These are phyloP conservation scores for Lycocerus yunnanus DNA, from an alignment of 2,888 invertebrate genomes.

Conservation along the genomic window DNA sequence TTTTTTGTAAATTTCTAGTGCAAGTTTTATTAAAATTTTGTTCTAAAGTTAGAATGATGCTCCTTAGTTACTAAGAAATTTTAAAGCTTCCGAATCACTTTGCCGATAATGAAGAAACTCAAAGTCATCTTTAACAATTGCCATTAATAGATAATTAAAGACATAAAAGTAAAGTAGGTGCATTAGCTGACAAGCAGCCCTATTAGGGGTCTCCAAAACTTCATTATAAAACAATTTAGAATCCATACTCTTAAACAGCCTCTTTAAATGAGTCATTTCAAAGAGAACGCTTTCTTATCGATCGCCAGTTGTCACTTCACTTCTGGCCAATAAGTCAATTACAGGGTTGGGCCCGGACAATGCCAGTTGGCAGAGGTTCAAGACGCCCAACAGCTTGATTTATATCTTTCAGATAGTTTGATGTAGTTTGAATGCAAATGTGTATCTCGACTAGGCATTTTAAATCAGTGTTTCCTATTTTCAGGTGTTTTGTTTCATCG, in stretches of 20 bases:
- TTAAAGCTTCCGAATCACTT: not conserved
- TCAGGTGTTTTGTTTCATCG: slow-evolving; percentile 87
- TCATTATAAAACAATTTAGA: slow-evolving; percentile 44
- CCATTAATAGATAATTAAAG: slow-evolving; percentile 28
- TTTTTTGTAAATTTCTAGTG: not conserved
- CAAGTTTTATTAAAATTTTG: not conserved
- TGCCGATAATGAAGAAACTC: slow-evolving; percentile 10
- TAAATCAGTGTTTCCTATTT: slow-evolving; percentile 48
- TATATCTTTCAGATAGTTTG: slow-evolving; percentile 51
- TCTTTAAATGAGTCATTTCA: slow-evolving; percentile 44
- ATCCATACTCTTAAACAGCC: slow-evolving; percentile 31
- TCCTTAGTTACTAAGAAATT: not conserved
- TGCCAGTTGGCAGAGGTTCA: slow-evolving; percentile 56
- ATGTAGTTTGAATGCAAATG: slow-evolving; percentile 51
- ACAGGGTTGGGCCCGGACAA: slow-evolving; percentile 52
- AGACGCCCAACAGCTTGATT: slow-evolving; percentile 54
- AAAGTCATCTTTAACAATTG: slow-evolving; percentile 21
- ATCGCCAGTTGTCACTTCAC: slow-evolving; percentile 47
- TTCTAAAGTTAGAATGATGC: not conserved
- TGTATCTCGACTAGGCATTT: slow-evolving; percentile 48
- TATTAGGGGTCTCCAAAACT: slow-evolving; percentile 36
- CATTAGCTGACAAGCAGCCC: slow-evolving; percentile 24
- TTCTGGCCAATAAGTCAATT: slow-evolving; percentile 58
- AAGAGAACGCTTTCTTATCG: slow-evolving; percentile 46
- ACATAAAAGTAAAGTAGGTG: slow-evolving; percentile 31